Evolutionary conservation across 2,113 vertebrate species (phyloP).

Genomic region (Xenopus tropicalis): DNA sequence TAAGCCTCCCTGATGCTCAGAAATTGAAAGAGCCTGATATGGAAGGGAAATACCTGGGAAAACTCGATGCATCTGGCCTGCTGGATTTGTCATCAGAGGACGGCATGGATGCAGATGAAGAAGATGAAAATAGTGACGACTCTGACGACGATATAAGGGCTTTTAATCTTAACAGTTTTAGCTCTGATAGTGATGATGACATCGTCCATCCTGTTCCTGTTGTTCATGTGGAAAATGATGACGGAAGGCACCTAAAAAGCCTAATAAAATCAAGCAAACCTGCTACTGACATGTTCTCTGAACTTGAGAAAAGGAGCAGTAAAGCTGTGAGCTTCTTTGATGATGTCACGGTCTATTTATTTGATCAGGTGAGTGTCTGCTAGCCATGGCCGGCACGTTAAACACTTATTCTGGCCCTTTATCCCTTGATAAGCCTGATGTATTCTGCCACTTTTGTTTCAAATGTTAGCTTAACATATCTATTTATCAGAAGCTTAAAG

Average conservation of each 20-base stretch:
- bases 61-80: constrained; percentile 57
- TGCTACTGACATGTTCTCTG: background rate
- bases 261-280: constrained; percentile 71
- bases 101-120: constrained; percentile 78
- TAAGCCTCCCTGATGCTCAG: constrained; percentile 65
- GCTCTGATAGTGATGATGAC: constrained; percentile 87
- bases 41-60: constrained; percentile 88
- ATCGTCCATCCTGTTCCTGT: constrained; percentile 73
- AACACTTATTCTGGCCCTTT: background rate
- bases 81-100: constrained; percentile 70
- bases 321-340: constrained; percentile 91
- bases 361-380: constrained; percentile 82
- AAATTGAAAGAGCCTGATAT: constrained; percentile 89
- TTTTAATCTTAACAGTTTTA: constrained; percentile 81
- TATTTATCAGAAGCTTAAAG: too few species aligned
- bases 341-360: constrained; percentile 93
- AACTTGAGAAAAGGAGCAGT: constrained; percentile 58
- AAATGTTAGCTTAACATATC: too few species aligned
- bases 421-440: background rate
- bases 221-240: constrained; percentile 74
- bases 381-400: too few species aligned
- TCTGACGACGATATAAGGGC: constrained; percentile 86
- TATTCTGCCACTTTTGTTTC: rapidly evolving
- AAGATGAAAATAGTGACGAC: constrained; percentile 95
- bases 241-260: constrained; percentile 77